Conservation (phyloP, 2,113 vertebrate species). For the Laticauda colubrina region DNA sequence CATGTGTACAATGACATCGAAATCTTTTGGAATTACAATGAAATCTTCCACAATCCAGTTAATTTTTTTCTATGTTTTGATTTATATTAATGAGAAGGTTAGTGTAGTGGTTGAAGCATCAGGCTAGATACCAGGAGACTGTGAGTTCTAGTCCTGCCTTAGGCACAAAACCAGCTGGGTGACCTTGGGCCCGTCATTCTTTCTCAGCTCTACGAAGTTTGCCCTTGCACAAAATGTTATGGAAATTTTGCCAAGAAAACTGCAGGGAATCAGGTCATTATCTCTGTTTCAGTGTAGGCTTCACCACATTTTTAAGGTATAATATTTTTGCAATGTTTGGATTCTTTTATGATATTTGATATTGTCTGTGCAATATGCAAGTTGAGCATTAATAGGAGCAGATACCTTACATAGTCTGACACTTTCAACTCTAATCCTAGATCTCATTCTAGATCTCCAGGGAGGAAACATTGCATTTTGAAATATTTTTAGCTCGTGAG, state of each 20-base stretch:
- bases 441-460: neutral
- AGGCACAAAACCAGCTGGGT: neutral
- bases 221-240: neutral
- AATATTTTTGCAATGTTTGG: neutral
- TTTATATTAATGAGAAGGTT: neutral
- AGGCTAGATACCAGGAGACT: neutral
- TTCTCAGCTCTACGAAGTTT: neutral
- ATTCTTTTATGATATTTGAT: neutral
- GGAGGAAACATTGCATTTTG: neutral
- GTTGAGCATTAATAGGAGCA: neutral
- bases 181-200: neutral
- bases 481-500: neutral
- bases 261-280: neutral
- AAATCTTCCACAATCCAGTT: neutral
- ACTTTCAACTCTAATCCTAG: neutral
- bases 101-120: neutral
- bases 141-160: neutral
- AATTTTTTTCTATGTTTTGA: neutral
- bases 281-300: neutral
- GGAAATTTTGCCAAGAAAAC: neutral
- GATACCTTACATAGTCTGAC: neutral
- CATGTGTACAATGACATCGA: no score
- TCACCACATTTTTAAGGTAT: neutral
- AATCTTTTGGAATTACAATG: no score
- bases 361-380: neutral